Conservation (phyloP, 2,797 vertebrate genomes). For the Adrianichthys oophorus region DNA sequence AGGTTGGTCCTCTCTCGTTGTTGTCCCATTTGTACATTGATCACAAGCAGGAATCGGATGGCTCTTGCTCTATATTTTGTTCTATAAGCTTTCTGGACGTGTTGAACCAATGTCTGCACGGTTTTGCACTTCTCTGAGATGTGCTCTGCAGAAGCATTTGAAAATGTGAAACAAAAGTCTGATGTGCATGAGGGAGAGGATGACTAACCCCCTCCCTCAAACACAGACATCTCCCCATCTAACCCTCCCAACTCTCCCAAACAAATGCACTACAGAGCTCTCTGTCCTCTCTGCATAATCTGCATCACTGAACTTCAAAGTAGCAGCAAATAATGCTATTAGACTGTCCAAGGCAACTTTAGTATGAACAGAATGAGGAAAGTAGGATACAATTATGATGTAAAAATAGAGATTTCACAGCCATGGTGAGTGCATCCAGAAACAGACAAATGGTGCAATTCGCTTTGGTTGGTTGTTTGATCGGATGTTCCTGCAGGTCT, state of each 20-base stretch:
- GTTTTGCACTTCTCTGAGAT: neutral
- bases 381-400: neutral
- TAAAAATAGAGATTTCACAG: neutral
- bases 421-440: neutral
- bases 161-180: neutral
- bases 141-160: neutral
- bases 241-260: neutral
- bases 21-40: conserved; percentile 22
- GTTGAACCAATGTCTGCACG: neutral
- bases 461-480: neutral
- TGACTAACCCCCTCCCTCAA: neutral
- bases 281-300: neutral
- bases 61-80: neutral
- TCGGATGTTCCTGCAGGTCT: neutral
- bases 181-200: neutral
- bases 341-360: neutral
- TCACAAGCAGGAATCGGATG: conserved; percentile 3
- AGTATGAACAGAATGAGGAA: neutral
- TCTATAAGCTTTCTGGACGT: neutral
- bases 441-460: neutral
- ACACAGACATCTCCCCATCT: neutral
- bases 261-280: neutral
- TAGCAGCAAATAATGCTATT: neutral
- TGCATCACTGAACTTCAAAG: neutral
- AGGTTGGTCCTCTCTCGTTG: conserved; percentile 27